These are phyloP conservation scores for Brachionus manjavacas DNA, from an alignment of 1,140 invertebrate species.

Conservation along the genomic window DNA sequence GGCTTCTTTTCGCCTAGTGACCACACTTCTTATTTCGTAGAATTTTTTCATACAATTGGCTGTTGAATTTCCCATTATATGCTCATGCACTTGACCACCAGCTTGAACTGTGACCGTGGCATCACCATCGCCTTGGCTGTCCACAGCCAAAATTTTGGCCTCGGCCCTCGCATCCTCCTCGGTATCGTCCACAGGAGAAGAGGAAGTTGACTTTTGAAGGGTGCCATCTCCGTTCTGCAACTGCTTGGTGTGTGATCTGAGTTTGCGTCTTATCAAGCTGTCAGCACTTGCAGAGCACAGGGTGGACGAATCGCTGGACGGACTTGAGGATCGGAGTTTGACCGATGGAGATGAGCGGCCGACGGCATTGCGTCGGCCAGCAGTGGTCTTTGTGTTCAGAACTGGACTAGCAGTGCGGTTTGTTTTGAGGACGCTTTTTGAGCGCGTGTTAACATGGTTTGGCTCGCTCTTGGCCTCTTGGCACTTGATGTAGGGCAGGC, in stretches of 20 bases:
- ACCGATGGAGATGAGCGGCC: neutral
- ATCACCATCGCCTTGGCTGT: neutral
- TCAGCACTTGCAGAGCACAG: neutral
- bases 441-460: neutral
- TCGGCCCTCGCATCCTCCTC: neutral
- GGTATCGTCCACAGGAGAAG: neutral
- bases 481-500: neutral
- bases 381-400: neutral
- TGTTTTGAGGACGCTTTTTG: neutral
- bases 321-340: neutral
- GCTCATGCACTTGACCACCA: neutral
- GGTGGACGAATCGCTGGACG: neutral
- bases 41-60: conserved; percentile 28
- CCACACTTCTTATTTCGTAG: neutral
- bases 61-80: neutral
- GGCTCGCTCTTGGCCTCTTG: neutral
- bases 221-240: neutral
- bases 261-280: neutral
- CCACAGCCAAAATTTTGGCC: neutral
- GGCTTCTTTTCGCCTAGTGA: neutral
- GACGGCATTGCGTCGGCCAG: neutral
- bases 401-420: neutral
- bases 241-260: neutral
- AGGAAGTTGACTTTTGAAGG: neutral
- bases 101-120: neutral